These are phyloP conservation scores for Dermatemys mawii DNA, from an alignment of 2,113 vertebrate species.

Conservation along the genomic window DNA sequence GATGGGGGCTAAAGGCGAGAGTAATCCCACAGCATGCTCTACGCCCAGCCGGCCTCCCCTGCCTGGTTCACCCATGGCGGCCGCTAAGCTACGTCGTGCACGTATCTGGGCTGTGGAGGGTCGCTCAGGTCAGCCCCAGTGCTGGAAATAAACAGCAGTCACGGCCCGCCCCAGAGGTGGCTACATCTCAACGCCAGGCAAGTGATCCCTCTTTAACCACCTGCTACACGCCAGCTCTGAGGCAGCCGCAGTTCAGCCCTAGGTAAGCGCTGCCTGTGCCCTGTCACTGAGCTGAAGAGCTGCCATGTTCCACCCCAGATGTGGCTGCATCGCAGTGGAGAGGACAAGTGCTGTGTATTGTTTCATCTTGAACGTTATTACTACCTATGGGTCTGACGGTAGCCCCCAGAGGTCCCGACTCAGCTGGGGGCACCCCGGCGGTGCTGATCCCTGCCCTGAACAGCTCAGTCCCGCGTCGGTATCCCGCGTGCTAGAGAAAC, in stretches of 20 bases:
- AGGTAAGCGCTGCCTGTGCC: neutral
- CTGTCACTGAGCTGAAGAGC: neutral
- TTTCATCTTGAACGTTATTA: neutral
- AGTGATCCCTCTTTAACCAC: neutral
- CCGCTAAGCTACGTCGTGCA: too few species aligned
- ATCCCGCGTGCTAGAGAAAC: neutral
- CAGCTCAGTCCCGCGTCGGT: neutral
- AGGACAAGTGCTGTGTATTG: neutral
- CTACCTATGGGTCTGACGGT: neutral
- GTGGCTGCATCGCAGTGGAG: neutral
- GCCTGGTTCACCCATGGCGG: too few species aligned
- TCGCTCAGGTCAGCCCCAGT: too few species aligned
- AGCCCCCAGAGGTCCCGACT: neutral
- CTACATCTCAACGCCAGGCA: neutral
- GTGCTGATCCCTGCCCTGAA: neutral
- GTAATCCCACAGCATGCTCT: fast-evolving
- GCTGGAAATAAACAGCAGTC: too few species aligned
- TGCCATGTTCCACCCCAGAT: neutral
- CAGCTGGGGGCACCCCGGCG: fast-evolving
- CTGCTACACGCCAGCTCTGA: neutral
- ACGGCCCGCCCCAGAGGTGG: neutral
- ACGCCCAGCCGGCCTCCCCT: too few species aligned
- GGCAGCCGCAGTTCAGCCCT: neutral
- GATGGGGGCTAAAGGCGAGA: too few species aligned
- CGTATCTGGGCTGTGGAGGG: too few species aligned